These are phyloP conservation scores for Drosophila buzzatii DNA, from an alignment of 2,888 invertebrate species.

Conservation along the genomic window DNA sequence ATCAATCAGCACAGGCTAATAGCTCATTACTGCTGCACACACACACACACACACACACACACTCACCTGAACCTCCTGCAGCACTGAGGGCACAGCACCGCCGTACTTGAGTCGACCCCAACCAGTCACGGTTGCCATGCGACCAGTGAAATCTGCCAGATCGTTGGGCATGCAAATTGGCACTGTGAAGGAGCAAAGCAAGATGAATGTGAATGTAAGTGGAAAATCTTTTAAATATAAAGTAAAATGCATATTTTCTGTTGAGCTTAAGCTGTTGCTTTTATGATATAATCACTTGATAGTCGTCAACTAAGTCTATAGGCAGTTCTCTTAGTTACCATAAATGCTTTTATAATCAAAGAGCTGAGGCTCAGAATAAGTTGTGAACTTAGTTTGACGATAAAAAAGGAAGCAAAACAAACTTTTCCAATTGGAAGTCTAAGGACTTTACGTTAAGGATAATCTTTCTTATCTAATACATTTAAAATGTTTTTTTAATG, in stretches of 20 bases:
- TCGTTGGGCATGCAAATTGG: slow-evolving; percentile 96
- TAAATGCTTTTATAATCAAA: too few species aligned
- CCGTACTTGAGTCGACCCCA: slow-evolving; percentile 97
- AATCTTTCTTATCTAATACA: too few species aligned
- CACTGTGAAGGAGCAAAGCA: slow-evolving; percentile 86
- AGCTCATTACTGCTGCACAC: slow-evolving; percentile 2
- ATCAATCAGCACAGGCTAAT: slow-evolving; percentile 17
- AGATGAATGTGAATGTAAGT: background rate
- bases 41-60: slow-evolving; percentile 80
- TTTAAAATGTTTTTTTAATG: too few species aligned
- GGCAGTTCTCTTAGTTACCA: too few species aligned
- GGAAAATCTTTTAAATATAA: background rate
- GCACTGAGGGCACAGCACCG: slow-evolving; percentile 94
- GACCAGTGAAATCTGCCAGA: slow-evolving; percentile 92
- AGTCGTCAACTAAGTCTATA: too few species aligned
- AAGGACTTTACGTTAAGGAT: too few species aligned
- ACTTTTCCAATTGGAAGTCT: too few species aligned
- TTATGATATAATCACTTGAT: background rate
- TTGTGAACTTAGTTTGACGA: too few species aligned
- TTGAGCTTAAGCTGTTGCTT: background rate
- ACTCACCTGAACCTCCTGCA: slow-evolving; percentile 93
- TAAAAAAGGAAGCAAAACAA: too few species aligned
- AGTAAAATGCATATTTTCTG: background rate
- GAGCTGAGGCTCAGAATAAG: too few species aligned
- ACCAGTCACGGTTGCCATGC: slow-evolving; percentile 95